A percentile compares a stretch with the other conserved stretches of the same genome.
phyloP scores from a whole-genome alignment of 2,797 vertebrate genomes.

The Sternarchorhynchus goeldii region DNA sequence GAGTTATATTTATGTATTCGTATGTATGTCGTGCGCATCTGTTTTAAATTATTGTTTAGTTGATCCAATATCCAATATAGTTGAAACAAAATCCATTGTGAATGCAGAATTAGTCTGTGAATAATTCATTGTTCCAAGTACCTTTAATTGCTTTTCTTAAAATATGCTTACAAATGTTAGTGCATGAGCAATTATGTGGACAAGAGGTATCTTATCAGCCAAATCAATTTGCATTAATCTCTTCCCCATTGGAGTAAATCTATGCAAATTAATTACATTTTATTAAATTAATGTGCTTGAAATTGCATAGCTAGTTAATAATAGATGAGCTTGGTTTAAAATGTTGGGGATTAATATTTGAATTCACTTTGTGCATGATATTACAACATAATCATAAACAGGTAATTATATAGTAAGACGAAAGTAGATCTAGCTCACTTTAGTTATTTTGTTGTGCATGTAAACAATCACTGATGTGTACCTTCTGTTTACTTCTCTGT shows the following conservation, averaged over 20 bases:
- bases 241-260: not conserved
- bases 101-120: slow-evolving; percentile 3
- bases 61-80: slow-evolving; percentile 2
- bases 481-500: not conserved
- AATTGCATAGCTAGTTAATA: slow-evolving; percentile 31
- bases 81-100: slow-evolving; percentile 1
- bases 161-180: slow-evolving; percentile 31
- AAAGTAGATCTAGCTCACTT: no score
- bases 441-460: not conserved
- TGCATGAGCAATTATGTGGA: slow-evolving; percentile 25
- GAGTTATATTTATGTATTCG: not conserved
- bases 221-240: slow-evolving; percentile 38
- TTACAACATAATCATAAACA: not conserved
- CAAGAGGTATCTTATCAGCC: not conserved
- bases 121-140: slow-evolving; percentile 26
- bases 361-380: not conserved
- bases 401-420: not conserved
- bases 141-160: slow-evolving; percentile 37
- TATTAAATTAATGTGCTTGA: slow-evolving; percentile 25
- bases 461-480: not conserved
- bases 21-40: not conserved
- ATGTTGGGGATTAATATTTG: not conserved
- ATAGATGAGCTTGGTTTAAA: slow-evolving; percentile 33
- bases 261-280: slow-evolving; percentile 35
- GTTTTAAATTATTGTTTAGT: not conserved